Evolutionary conservation across 1,140 invertebrate genomes (phyloP).

Genomic region (Drosophila rhopaloa): DNA sequence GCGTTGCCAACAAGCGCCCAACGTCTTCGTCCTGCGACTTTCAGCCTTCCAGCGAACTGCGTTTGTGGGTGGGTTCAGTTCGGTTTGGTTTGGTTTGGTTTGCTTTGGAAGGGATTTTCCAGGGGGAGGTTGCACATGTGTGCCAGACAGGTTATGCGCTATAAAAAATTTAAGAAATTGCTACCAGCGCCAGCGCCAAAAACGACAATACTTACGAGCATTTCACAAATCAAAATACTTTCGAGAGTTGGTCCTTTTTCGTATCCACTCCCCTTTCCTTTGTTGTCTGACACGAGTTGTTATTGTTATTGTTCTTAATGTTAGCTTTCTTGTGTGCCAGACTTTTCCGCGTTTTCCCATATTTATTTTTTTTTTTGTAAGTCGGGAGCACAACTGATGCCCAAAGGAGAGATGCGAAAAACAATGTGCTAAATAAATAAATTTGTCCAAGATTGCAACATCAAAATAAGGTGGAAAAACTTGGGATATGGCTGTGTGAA

Average conservation of each 20-base stretch:
- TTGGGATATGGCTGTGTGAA: slow-evolving; percentile 15
- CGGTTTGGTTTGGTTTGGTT: slow-evolving; percentile 1
- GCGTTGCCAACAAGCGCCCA: slow-evolving; percentile 68
- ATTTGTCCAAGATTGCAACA: slow-evolving; percentile 53
- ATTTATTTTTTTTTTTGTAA: background rate
- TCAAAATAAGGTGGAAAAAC: slow-evolving; percentile 45
- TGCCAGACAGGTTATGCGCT: slow-evolving; percentile 80
- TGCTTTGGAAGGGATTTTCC: background rate
- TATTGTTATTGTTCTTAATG: slow-evolving; percentile 45
- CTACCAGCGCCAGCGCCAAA: slow-evolving; percentile 65
- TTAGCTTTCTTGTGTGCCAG: slow-evolving; percentile 34
- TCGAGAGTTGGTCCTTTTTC: slow-evolving; percentile 18
- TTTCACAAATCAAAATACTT: slow-evolving; percentile 83
- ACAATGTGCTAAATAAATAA: slow-evolving; percentile 79
- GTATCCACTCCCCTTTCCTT: slow-evolving; percentile 9
- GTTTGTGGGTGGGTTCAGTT: slow-evolving; percentile 37
- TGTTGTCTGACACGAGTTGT: slow-evolving; percentile 60
- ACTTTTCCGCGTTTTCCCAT: slow-evolving; percentile 22
- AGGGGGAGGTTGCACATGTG: slow-evolving; percentile 54
- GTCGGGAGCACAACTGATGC: slow-evolving; percentile 51
- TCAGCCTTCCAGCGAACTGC: slow-evolving; percentile 61
- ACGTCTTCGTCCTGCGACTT: slow-evolving; percentile 59
- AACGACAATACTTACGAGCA: slow-evolving; percentile 79
- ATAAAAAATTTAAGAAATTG: slow-evolving; percentile 83
- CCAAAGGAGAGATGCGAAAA: slow-evolving; percentile 28